A percentile compares a stretch with the other conserved stretches of the same genome.
These are phyloP conservation scores for Pachliopta kotzebuea DNA, from an alignment of 2,888 invertebrate species.

Conservation along the genomic window DNA sequence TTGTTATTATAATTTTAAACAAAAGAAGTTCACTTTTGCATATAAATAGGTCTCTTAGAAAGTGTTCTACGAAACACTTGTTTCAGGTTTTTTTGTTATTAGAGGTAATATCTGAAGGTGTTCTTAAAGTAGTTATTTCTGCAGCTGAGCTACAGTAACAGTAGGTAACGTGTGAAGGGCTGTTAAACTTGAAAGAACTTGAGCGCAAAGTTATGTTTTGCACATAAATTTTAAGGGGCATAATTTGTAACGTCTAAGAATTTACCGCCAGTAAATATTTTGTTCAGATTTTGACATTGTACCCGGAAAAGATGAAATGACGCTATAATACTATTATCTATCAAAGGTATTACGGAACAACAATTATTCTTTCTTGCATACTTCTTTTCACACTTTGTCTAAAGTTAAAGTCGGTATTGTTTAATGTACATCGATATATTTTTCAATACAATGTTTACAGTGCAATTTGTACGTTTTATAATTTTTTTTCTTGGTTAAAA, in stretches of 20 bases:
- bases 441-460: background rate
- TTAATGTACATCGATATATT: background rate
- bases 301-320: background rate
- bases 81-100: background rate
- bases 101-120: background rate
- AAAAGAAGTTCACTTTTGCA: too few relatives aligned
- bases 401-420: conserved; percentile 9
- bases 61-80: too few relatives aligned
- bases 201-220: background rate
- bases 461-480: background rate
- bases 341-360: background rate
- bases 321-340: background rate
- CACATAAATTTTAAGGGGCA: background rate
- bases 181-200: too few relatives aligned
- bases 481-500: background rate
- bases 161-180: too few relatives aligned
- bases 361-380: conserved; percentile 20
- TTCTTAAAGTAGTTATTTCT: background rate
- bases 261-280: too few relatives aligned
- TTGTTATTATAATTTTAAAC: too few relatives aligned
- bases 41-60: too few relatives aligned
- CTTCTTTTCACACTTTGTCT: conserved; percentile 11
- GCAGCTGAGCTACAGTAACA: background rate
- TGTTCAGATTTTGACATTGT: background rate
- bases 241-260: too few relatives aligned